Conservation (phyloP, 2,797 vertebrate genomes). For the Tamandua tetradactyla region DNA sequence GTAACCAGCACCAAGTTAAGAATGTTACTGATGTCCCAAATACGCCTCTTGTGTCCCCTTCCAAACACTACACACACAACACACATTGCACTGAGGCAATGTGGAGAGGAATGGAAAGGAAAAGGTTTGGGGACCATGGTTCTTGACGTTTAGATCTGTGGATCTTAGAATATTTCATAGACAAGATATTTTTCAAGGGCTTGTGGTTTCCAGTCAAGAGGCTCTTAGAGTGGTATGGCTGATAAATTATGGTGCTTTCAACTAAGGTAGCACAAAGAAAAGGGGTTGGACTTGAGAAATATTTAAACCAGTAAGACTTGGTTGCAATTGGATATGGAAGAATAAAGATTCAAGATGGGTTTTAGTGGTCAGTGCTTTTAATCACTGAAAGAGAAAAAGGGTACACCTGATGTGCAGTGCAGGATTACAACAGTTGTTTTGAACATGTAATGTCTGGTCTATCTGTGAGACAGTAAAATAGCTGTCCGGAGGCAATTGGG, state of each 20-base stretch:
- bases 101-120: neutral
- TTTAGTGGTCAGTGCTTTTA: neutral
- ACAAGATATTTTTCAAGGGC: neutral
- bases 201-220: neutral
- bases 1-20: neutral
- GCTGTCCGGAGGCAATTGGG: neutral
- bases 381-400: neutral
- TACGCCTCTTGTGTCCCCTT: neutral
- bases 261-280: neutral
- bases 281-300: neutral
- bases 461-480: neutral
- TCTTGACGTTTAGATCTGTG: neutral
- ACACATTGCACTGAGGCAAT: neutral
- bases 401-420: neutral
- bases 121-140: neutral
- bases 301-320: neutral
- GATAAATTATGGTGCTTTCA: neutral
- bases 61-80: neutral
- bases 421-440: neutral
- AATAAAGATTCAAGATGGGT: neutral
- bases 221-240: neutral
- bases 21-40: neutral
- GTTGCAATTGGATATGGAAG: neutral
- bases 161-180: neutral
- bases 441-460: neutral